phyloP scores from a whole-genome alignment of 2,888 invertebrate species.

The Dendrolimus pini region DNA sequence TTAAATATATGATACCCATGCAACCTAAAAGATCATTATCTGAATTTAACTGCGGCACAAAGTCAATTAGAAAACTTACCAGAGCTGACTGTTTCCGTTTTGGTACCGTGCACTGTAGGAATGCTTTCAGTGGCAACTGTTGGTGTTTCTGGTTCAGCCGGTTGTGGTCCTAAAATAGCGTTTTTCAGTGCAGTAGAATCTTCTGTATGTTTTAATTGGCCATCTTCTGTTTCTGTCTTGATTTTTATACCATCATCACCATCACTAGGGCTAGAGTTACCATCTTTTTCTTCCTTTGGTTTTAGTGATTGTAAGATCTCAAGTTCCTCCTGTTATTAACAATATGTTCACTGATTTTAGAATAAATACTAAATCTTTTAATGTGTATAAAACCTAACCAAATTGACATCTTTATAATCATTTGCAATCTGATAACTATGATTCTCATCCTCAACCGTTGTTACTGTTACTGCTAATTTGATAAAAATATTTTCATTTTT shows the following conservation, averaged over 20 bases:
- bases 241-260: slow-evolving; percentile 37
- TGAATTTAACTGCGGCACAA: too few species aligned
- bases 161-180: slow-evolving; percentile 61
- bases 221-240: slow-evolving; percentile 50
- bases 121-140: slow-evolving; percentile 34
- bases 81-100: slow-evolving; percentile 48
- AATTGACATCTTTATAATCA: too few species aligned
- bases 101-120: slow-evolving; percentile 47
- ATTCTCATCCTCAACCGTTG: too few species aligned
- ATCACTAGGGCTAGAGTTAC: slow-evolving; percentile 21
- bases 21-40: too few species aligned
- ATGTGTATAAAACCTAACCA: too few species aligned
- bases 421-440: too few species aligned
- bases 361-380: background rate
- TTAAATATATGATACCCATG: too few species aligned
- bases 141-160: slow-evolving; percentile 38
- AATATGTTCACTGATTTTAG: background rate
- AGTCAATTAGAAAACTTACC: slow-evolving; percentile 24
- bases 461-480: background rate
- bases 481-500: too few species aligned
- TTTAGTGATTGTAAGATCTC: slow-evolving; percentile 82
- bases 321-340: slow-evolving; percentile 79
- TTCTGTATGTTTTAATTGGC: slow-evolving; percentile 56
- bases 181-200: slow-evolving; percentile 66
- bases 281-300: slow-evolving; percentile 79